Evolutionary conservation across 92 coral and sea anemone genomes (phyloP).

Genomic region (Umimayanthus kanabou): DNA sequence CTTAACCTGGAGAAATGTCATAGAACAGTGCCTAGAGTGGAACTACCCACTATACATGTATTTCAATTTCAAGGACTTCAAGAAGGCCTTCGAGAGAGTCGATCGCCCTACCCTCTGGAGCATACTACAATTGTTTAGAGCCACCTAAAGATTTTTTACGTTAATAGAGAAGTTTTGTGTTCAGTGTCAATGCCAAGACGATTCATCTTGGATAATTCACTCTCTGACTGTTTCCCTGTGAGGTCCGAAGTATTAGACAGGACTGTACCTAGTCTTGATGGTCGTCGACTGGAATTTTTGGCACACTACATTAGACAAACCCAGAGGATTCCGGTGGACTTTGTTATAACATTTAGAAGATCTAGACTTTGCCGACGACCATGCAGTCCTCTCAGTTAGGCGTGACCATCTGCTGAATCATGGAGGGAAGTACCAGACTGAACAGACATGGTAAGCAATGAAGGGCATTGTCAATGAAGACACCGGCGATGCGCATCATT

Average conservation of each 20-base stretch:
- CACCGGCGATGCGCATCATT: background rate
- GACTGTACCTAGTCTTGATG: no score
- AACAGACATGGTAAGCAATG: slow-evolving; percentile 16
- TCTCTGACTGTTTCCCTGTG: slow-evolving; percentile 21
- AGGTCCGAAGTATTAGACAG: no score
- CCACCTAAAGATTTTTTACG: slow-evolving; percentile 8
- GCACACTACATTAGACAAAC: slow-evolving; percentile 10
- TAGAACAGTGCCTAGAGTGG: slow-evolving; percentile 39
- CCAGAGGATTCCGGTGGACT: slow-evolving; percentile 35
- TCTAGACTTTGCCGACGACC: slow-evolving; percentile 31
- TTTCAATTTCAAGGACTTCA: slow-evolving; percentile 49
- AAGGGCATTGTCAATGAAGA: background rate
- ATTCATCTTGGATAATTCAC: background rate
- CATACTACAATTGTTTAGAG: no score
- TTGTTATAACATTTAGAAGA: slow-evolving; percentile 20
- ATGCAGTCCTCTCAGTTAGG: slow-evolving; percentile 2
- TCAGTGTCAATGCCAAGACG: slow-evolving; percentile 19
- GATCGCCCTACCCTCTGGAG: background rate
- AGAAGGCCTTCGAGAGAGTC: slow-evolving; percentile 10
- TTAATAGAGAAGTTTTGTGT: slow-evolving; percentile 7
- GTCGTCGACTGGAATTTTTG: slow-evolving; percentile 11
- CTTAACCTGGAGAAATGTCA: slow-evolving; percentile 28
- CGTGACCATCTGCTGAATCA: slow-evolving; percentile 30
- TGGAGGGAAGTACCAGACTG: background rate
- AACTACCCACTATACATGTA: background rate